phyloP scores from a whole-genome alignment of 2,888 invertebrate genomes.

The Leptinotarsa tumamoca region DNA sequence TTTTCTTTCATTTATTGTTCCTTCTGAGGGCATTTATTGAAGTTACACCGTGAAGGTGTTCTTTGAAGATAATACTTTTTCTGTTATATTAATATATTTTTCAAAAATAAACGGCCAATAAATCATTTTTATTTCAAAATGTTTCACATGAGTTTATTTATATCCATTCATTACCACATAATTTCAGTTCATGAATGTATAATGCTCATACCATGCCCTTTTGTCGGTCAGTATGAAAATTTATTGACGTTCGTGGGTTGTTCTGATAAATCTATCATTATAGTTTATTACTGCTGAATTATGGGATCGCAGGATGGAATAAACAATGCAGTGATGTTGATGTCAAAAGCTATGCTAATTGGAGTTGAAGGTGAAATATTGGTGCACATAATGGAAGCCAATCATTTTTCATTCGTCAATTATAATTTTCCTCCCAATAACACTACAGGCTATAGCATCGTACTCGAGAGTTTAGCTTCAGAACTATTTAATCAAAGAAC shows the following conservation, averaged over 20 bases:
- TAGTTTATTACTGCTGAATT: slow-evolving; percentile 9
- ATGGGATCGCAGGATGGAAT: slow-evolving; percentile 5
- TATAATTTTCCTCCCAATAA: neutral
- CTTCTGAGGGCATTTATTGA: too few relatives aligned
- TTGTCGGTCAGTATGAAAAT: neutral
- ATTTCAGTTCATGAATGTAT: neutral
- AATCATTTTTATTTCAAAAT: neutral
- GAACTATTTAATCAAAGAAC: too few relatives aligned
- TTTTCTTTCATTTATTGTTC: too few relatives aligned
- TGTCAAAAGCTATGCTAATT: neutral
- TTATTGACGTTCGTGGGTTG: slow-evolving; percentile 1
- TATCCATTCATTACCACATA: slow-evolving; percentile 4
- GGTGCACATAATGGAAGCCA: neutral
- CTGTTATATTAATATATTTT: too few relatives aligned
- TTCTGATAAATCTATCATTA: slow-evolving; percentile 12
- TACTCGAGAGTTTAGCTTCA: too few relatives aligned
- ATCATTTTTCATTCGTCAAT: slow-evolving; percentile 1
- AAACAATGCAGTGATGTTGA: slow-evolving; percentile 12
- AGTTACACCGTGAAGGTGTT: too few relatives aligned
- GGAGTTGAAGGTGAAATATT: neutral
- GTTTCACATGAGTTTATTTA: neutral
- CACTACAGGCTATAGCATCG: neutral
- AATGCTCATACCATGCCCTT: neutral
- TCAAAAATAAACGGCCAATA: too few relatives aligned
- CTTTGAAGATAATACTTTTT: too few relatives aligned